Conservation (phyloP, 2,797 vertebrate genomes). For the Phoebastria nigripes region DNA sequence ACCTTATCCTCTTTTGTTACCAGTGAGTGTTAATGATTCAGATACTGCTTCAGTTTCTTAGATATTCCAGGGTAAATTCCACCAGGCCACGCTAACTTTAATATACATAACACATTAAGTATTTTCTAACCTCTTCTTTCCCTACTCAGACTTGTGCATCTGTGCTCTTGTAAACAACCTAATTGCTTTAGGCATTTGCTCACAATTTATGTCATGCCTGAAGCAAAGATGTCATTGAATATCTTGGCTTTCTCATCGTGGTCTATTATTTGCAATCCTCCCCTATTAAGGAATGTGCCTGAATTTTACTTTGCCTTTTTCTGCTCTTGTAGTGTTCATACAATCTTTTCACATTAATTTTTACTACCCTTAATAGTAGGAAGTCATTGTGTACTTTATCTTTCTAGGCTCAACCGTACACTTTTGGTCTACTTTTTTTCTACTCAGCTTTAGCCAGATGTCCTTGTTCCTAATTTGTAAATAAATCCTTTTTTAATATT, state of each 20-base stretch:
- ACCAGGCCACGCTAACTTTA: background rate
- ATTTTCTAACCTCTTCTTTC: background rate
- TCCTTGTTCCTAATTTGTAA: background rate
- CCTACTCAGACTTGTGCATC: background rate
- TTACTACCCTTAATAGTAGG: background rate
- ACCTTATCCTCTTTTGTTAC: background rate
- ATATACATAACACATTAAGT: background rate
- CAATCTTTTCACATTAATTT: background rate
- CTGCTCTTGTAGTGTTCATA: background rate
- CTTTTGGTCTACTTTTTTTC: background rate
- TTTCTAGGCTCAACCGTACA: background rate
- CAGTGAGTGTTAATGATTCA: background rate
- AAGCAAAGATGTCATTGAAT: background rate
- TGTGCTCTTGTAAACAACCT: background rate
- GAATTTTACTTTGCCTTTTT: background rate
- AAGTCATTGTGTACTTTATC: background rate
- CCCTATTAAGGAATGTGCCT: background rate
- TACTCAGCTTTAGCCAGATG: background rate
- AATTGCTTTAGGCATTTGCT: background rate
- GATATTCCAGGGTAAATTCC: background rate
- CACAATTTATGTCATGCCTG: background rate
- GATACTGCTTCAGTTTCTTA: background rate
- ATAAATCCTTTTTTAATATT: background rate
- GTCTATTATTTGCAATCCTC: background rate
- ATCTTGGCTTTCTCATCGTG: background rate